Evolutionary conservation across 2,113 vertebrate species (phyloP).

Genomic region (Vombatus ursinus): DNA sequence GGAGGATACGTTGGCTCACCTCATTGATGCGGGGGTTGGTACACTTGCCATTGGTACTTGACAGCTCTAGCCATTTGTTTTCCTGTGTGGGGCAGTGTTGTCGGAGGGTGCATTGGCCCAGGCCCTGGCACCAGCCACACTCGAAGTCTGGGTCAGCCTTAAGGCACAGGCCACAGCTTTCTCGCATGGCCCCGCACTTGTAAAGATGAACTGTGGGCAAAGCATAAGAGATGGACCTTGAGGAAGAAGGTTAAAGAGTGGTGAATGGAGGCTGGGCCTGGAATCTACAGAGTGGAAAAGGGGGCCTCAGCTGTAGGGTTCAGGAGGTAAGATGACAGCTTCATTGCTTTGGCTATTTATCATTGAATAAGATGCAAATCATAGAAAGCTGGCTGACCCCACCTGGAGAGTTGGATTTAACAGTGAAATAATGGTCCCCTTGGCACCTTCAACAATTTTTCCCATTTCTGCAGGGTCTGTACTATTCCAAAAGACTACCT

Average conservation of each 20-base stretch:
- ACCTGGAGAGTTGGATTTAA: too few relatives aligned
- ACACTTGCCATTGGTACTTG: conserved; percentile 95
- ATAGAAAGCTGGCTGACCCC: background rate
- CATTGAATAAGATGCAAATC: background rate
- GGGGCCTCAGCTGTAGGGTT: background rate
- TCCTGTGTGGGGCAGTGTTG: conserved; percentile 94
- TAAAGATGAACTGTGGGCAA: conserved; percentile 93
- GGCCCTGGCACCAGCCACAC: conserved; percentile 96
- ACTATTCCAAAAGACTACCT: background rate
- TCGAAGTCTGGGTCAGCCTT: conserved; percentile 96
- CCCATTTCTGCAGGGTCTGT: too few relatives aligned
- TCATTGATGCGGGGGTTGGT: conserved; percentile 97
- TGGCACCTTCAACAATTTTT: background rate
- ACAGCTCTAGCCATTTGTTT: conserved; percentile 93
- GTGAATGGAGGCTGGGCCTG: fast-evolving
- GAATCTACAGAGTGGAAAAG: too few relatives aligned
- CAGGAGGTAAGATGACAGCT: background rate
- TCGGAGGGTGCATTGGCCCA: conserved; percentile 91
- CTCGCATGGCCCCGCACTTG: conserved; percentile 95
- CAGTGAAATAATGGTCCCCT: background rate
- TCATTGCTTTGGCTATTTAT: background rate
- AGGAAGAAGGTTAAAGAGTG: fast-evolving
- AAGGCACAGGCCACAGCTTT: conserved; percentile 97
- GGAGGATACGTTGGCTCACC: conserved; percentile 82
- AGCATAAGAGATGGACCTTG: fast-evolving